phyloP scores from a whole-genome alignment of 2,888 invertebrate species.

The Tryphoninae sp. region DNA sequence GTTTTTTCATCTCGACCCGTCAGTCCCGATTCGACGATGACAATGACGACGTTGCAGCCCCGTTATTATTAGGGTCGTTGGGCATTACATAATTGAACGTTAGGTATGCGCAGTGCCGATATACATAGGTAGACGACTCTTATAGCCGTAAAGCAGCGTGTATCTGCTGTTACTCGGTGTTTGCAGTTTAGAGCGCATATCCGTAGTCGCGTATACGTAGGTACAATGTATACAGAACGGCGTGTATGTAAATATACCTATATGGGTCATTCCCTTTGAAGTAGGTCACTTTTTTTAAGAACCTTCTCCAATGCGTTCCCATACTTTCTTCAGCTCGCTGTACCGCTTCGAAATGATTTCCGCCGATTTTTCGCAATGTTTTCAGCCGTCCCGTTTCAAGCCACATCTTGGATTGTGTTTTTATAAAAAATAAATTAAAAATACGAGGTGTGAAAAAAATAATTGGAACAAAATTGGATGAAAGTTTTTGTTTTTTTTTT shows the following conservation, averaged over 20 bases:
- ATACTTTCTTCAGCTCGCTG: too few species aligned
- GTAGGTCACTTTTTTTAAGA: too few species aligned
- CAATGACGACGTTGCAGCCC: slow-evolving; percentile 48
- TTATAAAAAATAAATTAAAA: too few species aligned
- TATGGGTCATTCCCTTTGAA: background rate
- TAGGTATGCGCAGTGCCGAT: slow-evolving; percentile 50
- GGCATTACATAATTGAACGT: slow-evolving; percentile 62
- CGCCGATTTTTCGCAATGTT: background rate
- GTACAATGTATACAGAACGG: background rate
- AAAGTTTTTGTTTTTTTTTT: too few species aligned
- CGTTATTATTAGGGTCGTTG: slow-evolving; percentile 61
- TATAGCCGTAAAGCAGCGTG: slow-evolving; percentile 38
- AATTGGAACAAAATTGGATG: too few species aligned
- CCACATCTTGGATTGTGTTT: too few species aligned
- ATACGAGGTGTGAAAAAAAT: too few species aligned
- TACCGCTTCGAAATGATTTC: background rate
- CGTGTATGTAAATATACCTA: background rate
- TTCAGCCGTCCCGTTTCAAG: too few species aligned
- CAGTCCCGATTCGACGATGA: slow-evolving; percentile 48
- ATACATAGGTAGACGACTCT: slow-evolving; percentile 32
- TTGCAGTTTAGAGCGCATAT: slow-evolving; percentile 38
- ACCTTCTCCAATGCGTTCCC: too few species aligned
- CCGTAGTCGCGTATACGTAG: slow-evolving; percentile 4
- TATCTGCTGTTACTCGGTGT: slow-evolving; percentile 37
- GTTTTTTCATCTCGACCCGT: slow-evolving; percentile 34